phyloP scores from a whole-genome alignment of 2,888 invertebrate species.

The Aphodius sticticus region DNA sequence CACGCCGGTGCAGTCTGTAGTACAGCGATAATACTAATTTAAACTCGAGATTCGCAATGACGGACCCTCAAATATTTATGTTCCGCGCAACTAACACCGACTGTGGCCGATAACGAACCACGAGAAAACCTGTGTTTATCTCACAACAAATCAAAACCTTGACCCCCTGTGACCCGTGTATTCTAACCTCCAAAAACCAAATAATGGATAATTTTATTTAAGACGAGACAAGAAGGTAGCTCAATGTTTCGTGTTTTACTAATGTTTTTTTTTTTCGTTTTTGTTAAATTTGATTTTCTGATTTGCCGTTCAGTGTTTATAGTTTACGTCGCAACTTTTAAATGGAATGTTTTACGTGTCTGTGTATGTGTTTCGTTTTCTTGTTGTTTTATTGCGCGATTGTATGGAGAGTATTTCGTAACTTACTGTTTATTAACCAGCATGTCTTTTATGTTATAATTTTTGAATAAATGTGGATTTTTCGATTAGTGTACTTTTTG shows the following conservation, averaged over 20 bases:
- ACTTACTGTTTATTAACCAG: constrained; percentile 27
- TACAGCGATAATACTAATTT: constrained; percentile 32
- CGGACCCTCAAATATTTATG: constrained; percentile 21
- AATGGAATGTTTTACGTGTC: neutral
- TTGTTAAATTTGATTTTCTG: constrained; percentile 22
- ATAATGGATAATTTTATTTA: constrained; percentile 48
- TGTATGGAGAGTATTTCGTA: no score
- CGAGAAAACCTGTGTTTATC: constrained; percentile 44
- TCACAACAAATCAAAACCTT: constrained; percentile 43
- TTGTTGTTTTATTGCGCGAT: neutral
- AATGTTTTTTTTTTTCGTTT: constrained; percentile 25
- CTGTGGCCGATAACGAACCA: constrained; percentile 41
- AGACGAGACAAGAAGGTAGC: constrained; percentile 46
- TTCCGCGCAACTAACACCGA: constrained; percentile 29
- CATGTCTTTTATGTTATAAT: constrained; percentile 19
- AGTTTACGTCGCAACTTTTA: neutral
- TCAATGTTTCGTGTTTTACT: constrained; percentile 47
- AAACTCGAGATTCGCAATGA: constrained; percentile 41
- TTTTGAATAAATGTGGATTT: no score
- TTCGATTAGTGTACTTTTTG: no score
- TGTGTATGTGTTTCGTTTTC: neutral
- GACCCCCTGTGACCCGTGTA: constrained; percentile 49
- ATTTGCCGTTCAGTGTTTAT: constrained; percentile 15
- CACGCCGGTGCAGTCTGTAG: constrained; percentile 47
- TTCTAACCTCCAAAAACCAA: constrained; percentile 49